phyloP scores from a whole-genome alignment of 2,888 invertebrate genomes.

The Morinoia aosen region DNA sequence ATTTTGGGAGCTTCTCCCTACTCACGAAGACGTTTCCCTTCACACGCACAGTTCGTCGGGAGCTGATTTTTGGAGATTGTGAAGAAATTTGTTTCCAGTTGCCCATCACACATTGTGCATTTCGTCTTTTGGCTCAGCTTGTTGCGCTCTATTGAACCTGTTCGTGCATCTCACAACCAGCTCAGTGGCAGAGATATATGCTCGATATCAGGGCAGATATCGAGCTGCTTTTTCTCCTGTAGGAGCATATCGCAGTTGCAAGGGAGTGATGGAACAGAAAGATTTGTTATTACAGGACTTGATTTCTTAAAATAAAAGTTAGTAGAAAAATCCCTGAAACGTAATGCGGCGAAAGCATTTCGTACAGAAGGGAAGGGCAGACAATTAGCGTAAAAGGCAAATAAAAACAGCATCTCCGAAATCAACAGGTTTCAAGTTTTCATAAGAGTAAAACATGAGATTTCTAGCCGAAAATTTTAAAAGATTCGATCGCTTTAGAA shows the following conservation, averaged over 20 bases:
- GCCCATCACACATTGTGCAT: not conserved
- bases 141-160: not conserved
- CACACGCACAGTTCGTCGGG: not conserved
- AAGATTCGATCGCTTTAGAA: not conserved
- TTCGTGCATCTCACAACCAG: not conserved
- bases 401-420: too few relatives aligned
- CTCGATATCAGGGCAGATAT: not conserved
- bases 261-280: too few relatives aligned
- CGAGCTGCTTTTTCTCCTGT: not conserved
- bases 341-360: not conserved
- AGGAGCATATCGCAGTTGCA: not conserved
- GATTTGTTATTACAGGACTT: not conserved
- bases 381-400: too few relatives aligned
- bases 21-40: not conserved
- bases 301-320: not conserved
- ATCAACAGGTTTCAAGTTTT: not conserved
- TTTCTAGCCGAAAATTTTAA: not conserved
- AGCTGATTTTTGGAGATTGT: not conserved
- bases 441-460: not conserved
- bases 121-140: not conserved
- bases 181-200: not conserved
- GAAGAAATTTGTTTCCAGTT: not conserved
- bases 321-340: not conserved
- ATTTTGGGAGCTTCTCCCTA: not conserved
- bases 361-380: not conserved